phyloP scores from a whole-genome alignment of 1,140 invertebrate species.

The Rhyacophila brunnea region DNA sequence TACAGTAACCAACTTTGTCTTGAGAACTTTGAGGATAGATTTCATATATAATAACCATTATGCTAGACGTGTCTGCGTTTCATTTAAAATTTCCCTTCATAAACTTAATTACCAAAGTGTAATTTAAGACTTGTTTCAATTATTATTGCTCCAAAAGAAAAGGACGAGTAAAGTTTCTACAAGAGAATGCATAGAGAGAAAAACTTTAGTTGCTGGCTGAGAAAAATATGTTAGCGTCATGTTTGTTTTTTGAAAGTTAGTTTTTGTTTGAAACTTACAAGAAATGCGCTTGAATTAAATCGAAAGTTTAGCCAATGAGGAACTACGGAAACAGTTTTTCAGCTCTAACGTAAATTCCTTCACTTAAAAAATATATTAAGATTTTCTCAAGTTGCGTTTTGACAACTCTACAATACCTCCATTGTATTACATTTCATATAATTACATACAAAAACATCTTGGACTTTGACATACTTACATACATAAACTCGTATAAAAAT shows the following conservation, averaged over 20 bases:
- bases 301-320: constrained; percentile 23
- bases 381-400: too few species aligned
- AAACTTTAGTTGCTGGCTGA: neutral
- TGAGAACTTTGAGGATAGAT: neutral
- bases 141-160: neutral
- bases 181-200: too few species aligned
- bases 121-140: neutral
- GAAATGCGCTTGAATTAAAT: constrained; percentile 25
- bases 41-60: neutral
- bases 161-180: neutral
- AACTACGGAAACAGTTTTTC: constrained; percentile 15
- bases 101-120: constrained; percentile 1
- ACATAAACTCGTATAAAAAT: too few species aligned
- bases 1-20: neutral
- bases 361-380: too few species aligned
- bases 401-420: too few species aligned
- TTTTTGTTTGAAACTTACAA: constrained; percentile 17
- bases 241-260: constrained; percentile 15
- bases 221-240: constrained; percentile 9
- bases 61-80: constrained; percentile 1
- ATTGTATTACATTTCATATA: too few species aligned
- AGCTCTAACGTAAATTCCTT: too few species aligned
- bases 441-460: too few species aligned
- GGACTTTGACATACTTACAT: too few species aligned
- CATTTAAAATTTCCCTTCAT: neutral